Base-by-base conservation (phyloP, 2,888 invertebrate species). In the Mesorhabditis sp. region DNA sequence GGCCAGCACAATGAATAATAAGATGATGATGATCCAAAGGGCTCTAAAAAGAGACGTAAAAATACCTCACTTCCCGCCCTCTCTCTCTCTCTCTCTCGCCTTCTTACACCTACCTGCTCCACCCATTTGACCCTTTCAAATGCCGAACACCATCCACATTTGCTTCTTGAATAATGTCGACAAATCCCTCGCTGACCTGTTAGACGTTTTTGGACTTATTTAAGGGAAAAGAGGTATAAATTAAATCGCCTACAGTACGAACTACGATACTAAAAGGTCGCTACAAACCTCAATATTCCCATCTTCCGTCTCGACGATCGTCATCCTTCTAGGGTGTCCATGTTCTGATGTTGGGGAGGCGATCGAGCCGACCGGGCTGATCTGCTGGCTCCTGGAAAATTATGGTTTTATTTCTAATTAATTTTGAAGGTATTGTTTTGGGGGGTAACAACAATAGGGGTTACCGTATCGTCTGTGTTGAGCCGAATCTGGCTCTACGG, bases 91-190 rank as follows among this genome's bases (percentile, higher is more conserved):
- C 58, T 50, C n/a, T 50, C 1, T 50, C 58, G 1, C 7, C 2
- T 50, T 50, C 58, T 50, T 2, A 2, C 58, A 28, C 28, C 2
- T 2, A 76, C 80, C 82, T 65, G 5, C 80, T 78, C 6, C 72
- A 69, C 42, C 73, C 66, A 69, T 76, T 80, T 45, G 72, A 65
- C 2, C 77, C 76, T 50, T 75, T 76, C 45, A 83, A 66, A 76
- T 84, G 84, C n/a, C 79, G 73, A 0, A 84, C 83, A 15, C 82
- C 84, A 62, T 84, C 84, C 75, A 84, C 81, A 68, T 84, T 82
- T 0, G 84, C 79, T 15, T 83, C 82, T 70, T 80, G 78, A 66
- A 84, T 76, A 6, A 82, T 75, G 7, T 77, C 79, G 45, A 81
- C 70, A 43, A 82, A 74, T 5, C 74, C 70, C 15, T 66, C 71